Percentiles rank a stretch among this genome's conserved stretches.
These are phyloP conservation scores for Limnephilus lunatus DNA, from an alignment of 2,888 invertebrate genomes.

Conservation along the genomic window DNA sequence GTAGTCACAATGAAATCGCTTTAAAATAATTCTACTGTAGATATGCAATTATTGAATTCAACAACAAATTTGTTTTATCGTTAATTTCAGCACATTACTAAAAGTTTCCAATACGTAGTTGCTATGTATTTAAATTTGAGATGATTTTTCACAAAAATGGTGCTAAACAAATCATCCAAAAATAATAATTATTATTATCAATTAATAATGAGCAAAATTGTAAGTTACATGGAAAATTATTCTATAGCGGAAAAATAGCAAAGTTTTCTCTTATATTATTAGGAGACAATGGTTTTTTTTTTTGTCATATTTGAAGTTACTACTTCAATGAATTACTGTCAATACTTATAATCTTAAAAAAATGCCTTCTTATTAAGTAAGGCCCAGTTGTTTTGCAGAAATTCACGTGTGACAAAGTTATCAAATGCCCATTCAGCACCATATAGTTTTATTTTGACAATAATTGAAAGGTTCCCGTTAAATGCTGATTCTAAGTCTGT, in stretches of 20 bases:
- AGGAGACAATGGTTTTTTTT: background rate
- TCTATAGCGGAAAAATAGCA: background rate
- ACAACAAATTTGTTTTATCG: background rate
- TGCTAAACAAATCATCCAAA: too few relatives aligned
- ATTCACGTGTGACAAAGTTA: too few relatives aligned
- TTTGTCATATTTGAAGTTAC: background rate
- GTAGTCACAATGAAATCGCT: too few relatives aligned
- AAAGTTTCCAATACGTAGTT: background rate
- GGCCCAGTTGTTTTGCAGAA: too few relatives aligned
- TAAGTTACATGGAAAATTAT: background rate
- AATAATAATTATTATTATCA: background rate
- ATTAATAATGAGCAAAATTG: background rate
- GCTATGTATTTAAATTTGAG: background rate
- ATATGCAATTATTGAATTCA: background rate
- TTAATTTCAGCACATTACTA: background rate
- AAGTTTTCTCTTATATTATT: background rate
- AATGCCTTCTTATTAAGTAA: background rate
- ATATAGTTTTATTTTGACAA: too few relatives aligned
- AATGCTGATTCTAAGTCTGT: too few relatives aligned
- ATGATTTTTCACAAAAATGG: too few relatives aligned
- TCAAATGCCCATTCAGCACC: too few relatives aligned
- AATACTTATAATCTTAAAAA: background rate
- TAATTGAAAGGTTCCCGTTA: too few relatives aligned
- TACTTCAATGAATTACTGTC: background rate
- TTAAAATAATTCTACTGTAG: too few relatives aligned